A percentile compares a stretch with the other conserved stretches of the same genome.
Evolutionary conservation across 2,888 invertebrate genomes (phyloP).

Genomic region (Harpagoxenus sublaevis): DNA sequence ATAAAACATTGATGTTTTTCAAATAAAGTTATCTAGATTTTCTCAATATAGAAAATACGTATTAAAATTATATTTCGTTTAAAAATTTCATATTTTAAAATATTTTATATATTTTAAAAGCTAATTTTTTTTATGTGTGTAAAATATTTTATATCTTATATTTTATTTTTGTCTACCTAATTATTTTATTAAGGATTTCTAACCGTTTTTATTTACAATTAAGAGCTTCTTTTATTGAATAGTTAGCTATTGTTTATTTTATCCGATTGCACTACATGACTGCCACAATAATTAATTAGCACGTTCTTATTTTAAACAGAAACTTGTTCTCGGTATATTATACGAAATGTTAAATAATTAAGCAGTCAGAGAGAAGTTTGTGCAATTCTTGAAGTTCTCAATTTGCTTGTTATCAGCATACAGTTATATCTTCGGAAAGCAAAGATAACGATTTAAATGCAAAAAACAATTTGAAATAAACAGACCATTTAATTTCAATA

Average conservation of each 20-base stretch:
- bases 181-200: neutral
- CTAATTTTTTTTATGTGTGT: neutral
- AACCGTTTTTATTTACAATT: neutral
- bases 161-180: neutral
- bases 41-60: neutral
- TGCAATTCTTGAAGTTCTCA: slow-evolving; percentile 6
- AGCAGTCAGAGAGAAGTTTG: slow-evolving; percentile 67
- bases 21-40: neutral
- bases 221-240: neutral
- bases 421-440: neutral
- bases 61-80: neutral
- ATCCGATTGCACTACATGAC: slow-evolving; percentile 79
- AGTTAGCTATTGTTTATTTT: slow-evolving; percentile 79
- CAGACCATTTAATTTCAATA: neutral
- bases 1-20: neutral
- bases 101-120: neutral
- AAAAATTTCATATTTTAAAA: neutral
- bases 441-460: neutral
- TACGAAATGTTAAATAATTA: slow-evolving; percentile 78
- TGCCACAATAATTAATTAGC: slow-evolving; percentile 79
- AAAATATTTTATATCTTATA: neutral
- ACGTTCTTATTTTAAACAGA: slow-evolving; percentile 69
- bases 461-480: neutral
- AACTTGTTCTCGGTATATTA: slow-evolving; percentile 70
- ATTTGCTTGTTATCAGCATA: slow-evolving; percentile 1